Evolutionary conservation across 2,888 invertebrate species (phyloP), one percentile per base, ranked within the genome.

Genomic region (Onthophagus sagittarius): DNA sequence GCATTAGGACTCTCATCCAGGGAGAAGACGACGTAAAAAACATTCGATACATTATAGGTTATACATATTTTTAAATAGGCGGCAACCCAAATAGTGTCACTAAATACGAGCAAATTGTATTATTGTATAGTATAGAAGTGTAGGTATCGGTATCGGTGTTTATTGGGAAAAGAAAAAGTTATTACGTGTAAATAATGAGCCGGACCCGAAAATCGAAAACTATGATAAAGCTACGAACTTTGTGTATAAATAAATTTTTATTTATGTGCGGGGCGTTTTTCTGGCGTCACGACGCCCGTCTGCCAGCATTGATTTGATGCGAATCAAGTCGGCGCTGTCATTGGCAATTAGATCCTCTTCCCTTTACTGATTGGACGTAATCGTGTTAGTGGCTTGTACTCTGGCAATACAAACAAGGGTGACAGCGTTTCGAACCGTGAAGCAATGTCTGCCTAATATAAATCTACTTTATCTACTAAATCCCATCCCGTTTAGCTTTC

Each of bases 1-100:
- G 95, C 96, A 0, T 86, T 97, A 71, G 96, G 91, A 0, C 87
- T 91, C 15, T 89, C 90, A 63, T 79, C 82, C 63, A 75, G 75
- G 63, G 75, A 75, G 62, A 75, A 75, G 62, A 67, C 73, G 11
- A 71, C 75, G 69, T 75, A 75, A 75, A 53, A 70, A 32, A 15
- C 65, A 63, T 70, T 71, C 23, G 32, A 6, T 32, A 64, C 70
- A 62, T 62, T 11, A 32, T 71, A 39, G 15, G 63, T 69, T 33
- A 72, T 72, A 64, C 15, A 70, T 32, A 70, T 70, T 71, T 71
- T 65, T 65, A 73, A 65, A 73, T 67, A 67, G 64, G 64, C 15
- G 64, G 14, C 64, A 64, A 64, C 9, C 64, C 14, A 63, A 23
- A 23, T 23, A 53, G 39, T 53, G 39, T 53, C 39, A 53, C 39